Conservation (phyloP, 2,113 vertebrate species). For the Pluvianellus socialis region DNA sequence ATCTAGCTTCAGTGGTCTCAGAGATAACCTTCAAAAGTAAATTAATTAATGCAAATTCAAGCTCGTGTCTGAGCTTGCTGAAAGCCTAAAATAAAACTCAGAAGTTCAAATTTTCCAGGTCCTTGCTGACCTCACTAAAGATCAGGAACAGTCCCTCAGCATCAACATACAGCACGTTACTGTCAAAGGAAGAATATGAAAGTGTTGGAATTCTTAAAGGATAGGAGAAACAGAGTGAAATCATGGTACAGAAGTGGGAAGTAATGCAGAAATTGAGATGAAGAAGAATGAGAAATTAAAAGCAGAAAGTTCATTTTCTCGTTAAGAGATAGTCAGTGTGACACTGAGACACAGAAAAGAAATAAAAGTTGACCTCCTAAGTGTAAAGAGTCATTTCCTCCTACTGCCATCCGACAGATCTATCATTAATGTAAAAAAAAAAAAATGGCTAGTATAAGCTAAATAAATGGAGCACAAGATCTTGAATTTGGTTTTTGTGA, state of each 20-base stretch:
- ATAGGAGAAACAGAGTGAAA: background rate
- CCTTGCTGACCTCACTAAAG: background rate
- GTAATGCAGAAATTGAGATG: background rate
- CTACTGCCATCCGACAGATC: background rate
- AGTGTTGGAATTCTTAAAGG: background rate
- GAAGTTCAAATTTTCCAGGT: background rate
- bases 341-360: background rate
- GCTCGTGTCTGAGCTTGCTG: background rate
- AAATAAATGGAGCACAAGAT: background rate
- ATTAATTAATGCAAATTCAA: background rate
- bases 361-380: background rate
- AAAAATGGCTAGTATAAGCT: background rate
- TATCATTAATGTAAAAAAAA: background rate
- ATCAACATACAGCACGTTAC: background rate
- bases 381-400: background rate
- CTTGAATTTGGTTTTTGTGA: background rate
- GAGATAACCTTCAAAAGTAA: background rate
- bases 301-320: background rate
- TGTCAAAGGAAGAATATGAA: background rate
- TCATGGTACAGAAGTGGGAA: background rate
- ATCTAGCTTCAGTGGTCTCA: background rate
- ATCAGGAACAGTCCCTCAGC: background rate
- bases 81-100: background rate
- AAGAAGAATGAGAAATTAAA: background rate
- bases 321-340: background rate